phyloP scores from a whole-genome alignment of 2,797 vertebrate species.

The Acestrorhynchus altus region DNA sequence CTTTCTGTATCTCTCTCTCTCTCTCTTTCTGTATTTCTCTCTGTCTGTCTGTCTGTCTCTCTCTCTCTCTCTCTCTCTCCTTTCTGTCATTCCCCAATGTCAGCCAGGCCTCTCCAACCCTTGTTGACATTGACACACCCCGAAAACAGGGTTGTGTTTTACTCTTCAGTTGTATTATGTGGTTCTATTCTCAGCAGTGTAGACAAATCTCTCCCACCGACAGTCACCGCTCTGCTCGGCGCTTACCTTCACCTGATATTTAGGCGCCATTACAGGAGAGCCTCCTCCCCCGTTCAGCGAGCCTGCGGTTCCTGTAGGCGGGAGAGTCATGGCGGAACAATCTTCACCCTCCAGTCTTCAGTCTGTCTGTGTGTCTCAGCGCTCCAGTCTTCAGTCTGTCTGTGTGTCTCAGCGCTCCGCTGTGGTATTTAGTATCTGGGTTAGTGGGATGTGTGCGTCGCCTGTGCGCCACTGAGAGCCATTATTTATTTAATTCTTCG shows the following conservation, averaged over 20 bases:
- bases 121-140: background rate
- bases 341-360: no score
- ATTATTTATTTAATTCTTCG: background rate
- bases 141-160: no score
- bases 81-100: conserved; percentile 77
- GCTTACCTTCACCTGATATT: conserved; percentile 84
- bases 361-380: background rate
- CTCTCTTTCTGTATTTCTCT: no score
- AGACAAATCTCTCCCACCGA: background rate
- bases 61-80: no score
- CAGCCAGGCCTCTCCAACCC: conserved; percentile 64
- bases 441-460: conserved; percentile 52
- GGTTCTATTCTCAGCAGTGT: background rate
- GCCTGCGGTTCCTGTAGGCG: background rate
- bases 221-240: conserved; percentile 53
- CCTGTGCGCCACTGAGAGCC: conserved; percentile 34
- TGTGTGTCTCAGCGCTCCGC: conserved; percentile 21
- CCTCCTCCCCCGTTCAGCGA: conserved; percentile 6
- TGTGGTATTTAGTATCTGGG: no score
- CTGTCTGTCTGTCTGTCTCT: no score
- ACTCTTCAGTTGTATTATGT: background rate
- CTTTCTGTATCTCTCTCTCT: no score
- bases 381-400: conserved; percentile 6
- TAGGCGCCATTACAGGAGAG: conserved; percentile 79
- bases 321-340: conserved; percentile 14